These are phyloP conservation scores for Theocolax elegans DNA, from an alignment of 1,140 invertebrate species.

Conservation along the genomic window DNA sequence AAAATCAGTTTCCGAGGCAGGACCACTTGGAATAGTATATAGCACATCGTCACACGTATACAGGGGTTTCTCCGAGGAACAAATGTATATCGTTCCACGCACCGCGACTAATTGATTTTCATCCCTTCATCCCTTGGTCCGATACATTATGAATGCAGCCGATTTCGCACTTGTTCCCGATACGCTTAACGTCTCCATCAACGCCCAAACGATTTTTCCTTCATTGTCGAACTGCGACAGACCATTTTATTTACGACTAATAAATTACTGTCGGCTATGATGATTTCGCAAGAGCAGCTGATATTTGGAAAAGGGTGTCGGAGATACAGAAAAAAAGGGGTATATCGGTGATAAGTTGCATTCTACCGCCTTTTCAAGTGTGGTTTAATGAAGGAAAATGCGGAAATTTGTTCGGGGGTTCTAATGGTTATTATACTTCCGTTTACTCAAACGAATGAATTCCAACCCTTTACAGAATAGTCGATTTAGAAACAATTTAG, in stretches of 20 bases:
- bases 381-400: background rate
- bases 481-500: no score
- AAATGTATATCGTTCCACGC: conserved; percentile 32
- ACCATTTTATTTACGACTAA: conserved; percentile 53
- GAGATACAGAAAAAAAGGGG: conserved; percentile 15
- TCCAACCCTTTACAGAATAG: no score
- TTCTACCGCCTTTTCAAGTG: background rate
- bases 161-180: conserved; percentile 65
- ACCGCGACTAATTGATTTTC: conserved; percentile 63
- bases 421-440: no score
- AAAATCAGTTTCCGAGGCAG: conserved; percentile 38
- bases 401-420: no score
- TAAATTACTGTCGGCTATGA: conserved; percentile 48
- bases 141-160: conserved; percentile 61
- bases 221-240: conserved; percentile 50
- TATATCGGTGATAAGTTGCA: background rate
- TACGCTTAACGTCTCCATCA: conserved; percentile 59
- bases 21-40: no score
- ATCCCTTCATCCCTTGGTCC: conserved; percentile 36
- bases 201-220: conserved; percentile 53
- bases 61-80: background rate
- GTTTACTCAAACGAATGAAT: no score
- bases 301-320: conserved; percentile 18
- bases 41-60: no score
- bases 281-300: conserved; percentile 25